phyloP scores from a whole-genome alignment of 1,140 invertebrate species.

The Idris sp. region DNA sequence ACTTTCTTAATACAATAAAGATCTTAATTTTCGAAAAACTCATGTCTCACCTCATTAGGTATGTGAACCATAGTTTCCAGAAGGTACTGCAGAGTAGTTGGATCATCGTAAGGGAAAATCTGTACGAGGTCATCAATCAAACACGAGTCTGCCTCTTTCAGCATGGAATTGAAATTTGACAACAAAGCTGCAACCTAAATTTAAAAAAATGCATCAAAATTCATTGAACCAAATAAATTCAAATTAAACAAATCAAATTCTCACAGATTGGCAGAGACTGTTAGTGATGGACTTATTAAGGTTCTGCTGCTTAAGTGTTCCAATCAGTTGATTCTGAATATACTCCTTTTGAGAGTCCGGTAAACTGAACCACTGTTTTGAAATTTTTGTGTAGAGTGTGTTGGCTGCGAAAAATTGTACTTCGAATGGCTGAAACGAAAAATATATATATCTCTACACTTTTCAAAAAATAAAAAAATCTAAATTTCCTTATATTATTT shows the following conservation, averaged over 20 bases:
- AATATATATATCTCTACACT: too few relatives aligned
- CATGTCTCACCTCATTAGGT: constrained; percentile 27
- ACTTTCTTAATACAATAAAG: too few relatives aligned
- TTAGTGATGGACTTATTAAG: constrained; percentile 91
- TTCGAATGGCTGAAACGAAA: constrained; percentile 84
- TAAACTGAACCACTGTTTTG: constrained; percentile 91
- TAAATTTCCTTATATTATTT: too few relatives aligned
- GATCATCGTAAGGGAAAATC: constrained; percentile 70
- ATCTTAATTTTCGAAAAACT: too few relatives aligned
- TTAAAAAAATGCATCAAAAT: constrained; percentile 10
- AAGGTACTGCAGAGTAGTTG: constrained; percentile 25
- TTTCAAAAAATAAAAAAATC: too few relatives aligned
- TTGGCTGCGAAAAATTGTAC: constrained; percentile 95
- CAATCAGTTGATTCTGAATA: constrained; percentile 86
- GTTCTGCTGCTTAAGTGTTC: constrained; percentile 84
- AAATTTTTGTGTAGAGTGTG: constrained; percentile 91
- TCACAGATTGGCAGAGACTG: constrained; percentile 90
- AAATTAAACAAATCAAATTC: background rate
- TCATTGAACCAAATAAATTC: background rate
- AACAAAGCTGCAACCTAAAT: constrained; percentile 72
- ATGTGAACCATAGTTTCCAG: constrained; percentile 32
- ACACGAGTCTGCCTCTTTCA: constrained; percentile 57
- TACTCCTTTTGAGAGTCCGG: constrained; percentile 86
- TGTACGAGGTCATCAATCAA: constrained; percentile 70
- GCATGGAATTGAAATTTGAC: constrained; percentile 55